Conservation (phyloP, 2,113 vertebrate species). For the Colinus virginianus region DNA sequence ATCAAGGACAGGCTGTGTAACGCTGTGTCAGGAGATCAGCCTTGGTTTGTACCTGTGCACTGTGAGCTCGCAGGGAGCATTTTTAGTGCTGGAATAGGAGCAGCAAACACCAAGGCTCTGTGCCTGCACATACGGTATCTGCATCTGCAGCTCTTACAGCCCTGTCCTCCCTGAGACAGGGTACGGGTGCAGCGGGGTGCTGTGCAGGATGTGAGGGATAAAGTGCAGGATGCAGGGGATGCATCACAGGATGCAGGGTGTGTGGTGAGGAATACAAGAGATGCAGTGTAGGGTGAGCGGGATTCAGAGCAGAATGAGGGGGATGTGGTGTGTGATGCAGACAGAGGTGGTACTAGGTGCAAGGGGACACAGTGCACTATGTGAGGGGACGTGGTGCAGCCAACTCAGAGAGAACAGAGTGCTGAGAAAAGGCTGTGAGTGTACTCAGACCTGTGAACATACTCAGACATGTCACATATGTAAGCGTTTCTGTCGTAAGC, state of each 20-base stretch:
- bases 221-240: background rate
- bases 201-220: background rate
- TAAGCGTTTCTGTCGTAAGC: background rate
- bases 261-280: background rate
- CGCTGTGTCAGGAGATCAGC: background rate
- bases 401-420: fast-evolving
- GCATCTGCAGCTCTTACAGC: fast-evolving
- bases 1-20: background rate
- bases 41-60: fast-evolving
- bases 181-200: background rate
- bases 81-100: background rate
- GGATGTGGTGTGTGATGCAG: fast-evolving
- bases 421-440: fast-evolving
- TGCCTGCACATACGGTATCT: background rate
- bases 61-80: fast-evolving
- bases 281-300: background rate
- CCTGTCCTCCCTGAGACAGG: background rate
- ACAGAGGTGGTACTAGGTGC: background rate
- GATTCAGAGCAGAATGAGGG: fast-evolving
- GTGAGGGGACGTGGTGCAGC: fast-evolving
- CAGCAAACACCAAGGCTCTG: fast-evolving
- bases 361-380: fast-evolving
- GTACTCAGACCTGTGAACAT: fast-evolving
- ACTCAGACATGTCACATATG: background rate
- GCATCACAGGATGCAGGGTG: background rate